These are phyloP conservation scores for Acromyrmex charruanus DNA, from an alignment of 1,140 invertebrate species.

Conservation along the genomic window DNA sequence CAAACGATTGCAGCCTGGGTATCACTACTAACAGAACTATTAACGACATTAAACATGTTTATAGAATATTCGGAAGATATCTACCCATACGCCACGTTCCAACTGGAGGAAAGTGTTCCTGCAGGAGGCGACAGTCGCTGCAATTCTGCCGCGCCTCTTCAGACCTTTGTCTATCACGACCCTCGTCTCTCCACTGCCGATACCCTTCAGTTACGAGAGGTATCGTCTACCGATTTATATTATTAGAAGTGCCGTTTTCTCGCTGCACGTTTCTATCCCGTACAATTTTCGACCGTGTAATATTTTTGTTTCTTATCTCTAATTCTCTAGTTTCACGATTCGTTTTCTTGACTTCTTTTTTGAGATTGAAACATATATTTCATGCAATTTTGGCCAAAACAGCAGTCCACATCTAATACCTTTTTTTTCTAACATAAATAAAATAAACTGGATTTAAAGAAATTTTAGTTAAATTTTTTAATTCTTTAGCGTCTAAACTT, in stretches of 20 bases:
- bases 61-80: conserved; percentile 96
- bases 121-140: conserved; percentile 95
- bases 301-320: not conserved
- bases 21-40: conserved; percentile 15
- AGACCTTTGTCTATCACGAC: conserved; percentile 96
- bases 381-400: not conserved
- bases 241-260: conserved; percentile 1
- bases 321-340: not conserved
- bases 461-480: not conserved
- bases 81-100: conserved; percentile 96
- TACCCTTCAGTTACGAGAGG: conserved; percentile 88
- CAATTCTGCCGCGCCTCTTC: conserved; percentile 94
- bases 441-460: not conserved
- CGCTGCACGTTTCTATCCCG: conserved; percentile 44
- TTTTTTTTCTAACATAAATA: not conserved
- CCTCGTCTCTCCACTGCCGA: conserved; percentile 87
- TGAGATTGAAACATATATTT: not conserved
- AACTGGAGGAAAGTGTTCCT: conserved; percentile 92
- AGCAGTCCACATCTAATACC: not conserved
- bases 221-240: conserved; percentile 75
- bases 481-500: not conserved
- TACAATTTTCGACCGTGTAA: not conserved
- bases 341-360: not conserved
- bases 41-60: conserved; percentile 65
- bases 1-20: not conserved